Evolutionary conservation across 2,888 invertebrate genomes (phyloP), one percentile per base, ranked within the genome.

Genomic region (Synergus umbraculus): DNA sequence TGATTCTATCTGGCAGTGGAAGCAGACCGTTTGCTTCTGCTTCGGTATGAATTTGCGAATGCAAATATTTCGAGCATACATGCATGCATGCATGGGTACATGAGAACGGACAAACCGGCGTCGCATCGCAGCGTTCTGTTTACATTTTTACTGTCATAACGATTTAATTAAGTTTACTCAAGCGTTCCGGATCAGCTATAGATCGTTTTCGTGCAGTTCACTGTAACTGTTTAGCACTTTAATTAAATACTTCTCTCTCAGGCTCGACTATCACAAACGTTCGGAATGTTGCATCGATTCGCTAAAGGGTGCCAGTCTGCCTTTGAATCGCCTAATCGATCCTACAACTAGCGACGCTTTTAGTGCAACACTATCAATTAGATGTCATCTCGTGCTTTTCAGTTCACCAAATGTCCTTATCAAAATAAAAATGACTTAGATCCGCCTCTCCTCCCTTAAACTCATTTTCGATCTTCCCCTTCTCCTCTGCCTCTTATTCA

Each of bases 101-200:
- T 37, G 44, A 44, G 44, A 44, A 44, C 10, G 44, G 44, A 44
- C 44, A 44, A 44, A 44, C 44, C 44, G 44, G 44, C 44, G 44
- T 44, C 44, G 44, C 44, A 44, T 44, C 8, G 1, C 0, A 60
- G 18, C 60, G 5, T 9, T 10, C 22, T 60, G 60, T 60, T 60
- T 83, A 81, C 86, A 87, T 86, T 87, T 87, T 86, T 87, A 87
- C 86, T 85, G 85, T 86, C 86, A 86, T 85, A 87, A 86, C 85
- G 85, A 87, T 87, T 87, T 87, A 87, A 87, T 87, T 87, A 87
- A 87, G 87, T 87, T 87, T 85, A 60, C 22, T 18, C 12, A 22
- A 60, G 22, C 12, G 22, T 22, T 60, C 9, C 22, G 3, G 4
- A 22, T 0, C 12, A 10, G 22, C 18, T 22, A 60, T 22, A 22